Percentiles rank a stretch among this genome's conserved stretches.
Conservation (phyloP, 2,797 vertebrate genomes). For the Silurus aristotelis region DNA sequence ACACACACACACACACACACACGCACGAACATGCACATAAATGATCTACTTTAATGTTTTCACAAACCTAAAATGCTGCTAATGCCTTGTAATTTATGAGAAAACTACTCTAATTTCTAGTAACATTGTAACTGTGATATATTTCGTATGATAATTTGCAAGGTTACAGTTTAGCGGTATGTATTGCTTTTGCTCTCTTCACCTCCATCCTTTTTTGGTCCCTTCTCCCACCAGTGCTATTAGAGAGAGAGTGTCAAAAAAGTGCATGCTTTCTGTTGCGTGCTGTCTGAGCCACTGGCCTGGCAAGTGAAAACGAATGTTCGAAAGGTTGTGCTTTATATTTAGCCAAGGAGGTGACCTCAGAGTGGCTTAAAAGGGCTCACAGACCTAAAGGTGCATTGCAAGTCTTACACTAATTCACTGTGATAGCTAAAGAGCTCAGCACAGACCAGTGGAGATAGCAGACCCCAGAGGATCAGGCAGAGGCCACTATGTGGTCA, state of each 20-base stretch:
- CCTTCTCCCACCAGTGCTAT: constrained; percentile 41
- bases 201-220: constrained; percentile 21
- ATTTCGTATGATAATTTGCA: constrained; percentile 24
- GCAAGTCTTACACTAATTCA: constrained; percentile 89
- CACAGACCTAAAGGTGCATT: constrained; percentile 89
- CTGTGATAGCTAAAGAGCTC: constrained; percentile 92
- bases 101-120: constrained; percentile 12
- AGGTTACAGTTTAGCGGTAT: constrained; percentile 17
- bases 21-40: constrained; percentile 10
- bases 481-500: constrained; percentile 72
- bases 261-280: constrained; percentile 56
- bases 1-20: constrained; percentile 28
- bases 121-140: not conserved
- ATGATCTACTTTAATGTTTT: constrained; percentile 6
- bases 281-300: constrained; percentile 66
- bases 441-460: constrained; percentile 79
- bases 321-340: constrained; percentile 76
- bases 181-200: constrained; percentile 31
- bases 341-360: constrained; percentile 75
- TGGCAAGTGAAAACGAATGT: constrained; percentile 73
- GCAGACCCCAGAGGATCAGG: constrained; percentile 71
- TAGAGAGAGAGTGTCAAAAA: constrained; percentile 43
- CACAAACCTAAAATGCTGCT: constrained; percentile 14
- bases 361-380: constrained; percentile 82
- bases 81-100: constrained; percentile 23